These are phyloP conservation scores for Bombylius major DNA, from an alignment of 2,888 invertebrate genomes.

Conservation along the genomic window DNA sequence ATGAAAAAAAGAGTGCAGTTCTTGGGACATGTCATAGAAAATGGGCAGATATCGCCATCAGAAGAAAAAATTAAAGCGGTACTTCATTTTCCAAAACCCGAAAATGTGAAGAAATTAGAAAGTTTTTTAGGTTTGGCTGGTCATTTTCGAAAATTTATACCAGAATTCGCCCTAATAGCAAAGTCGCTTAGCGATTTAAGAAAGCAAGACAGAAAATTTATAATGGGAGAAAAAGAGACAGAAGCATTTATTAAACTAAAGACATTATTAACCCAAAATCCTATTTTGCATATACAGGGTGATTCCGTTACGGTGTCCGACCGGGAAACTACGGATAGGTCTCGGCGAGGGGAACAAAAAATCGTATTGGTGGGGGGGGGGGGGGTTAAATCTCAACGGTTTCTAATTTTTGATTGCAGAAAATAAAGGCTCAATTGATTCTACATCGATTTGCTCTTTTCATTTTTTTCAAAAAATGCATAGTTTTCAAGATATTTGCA, in stretches of 20 bases:
- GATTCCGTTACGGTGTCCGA: no score
- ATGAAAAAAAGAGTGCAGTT: slow-evolving; percentile 14
- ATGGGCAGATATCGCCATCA: slow-evolving; percentile 15
- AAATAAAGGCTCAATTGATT: no score
- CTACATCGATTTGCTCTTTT: no score
- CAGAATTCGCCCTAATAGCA: slow-evolving; percentile 14
- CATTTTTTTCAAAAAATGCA: no score
- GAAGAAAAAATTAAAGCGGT: slow-evolving; percentile 16
- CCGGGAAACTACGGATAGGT: no score
- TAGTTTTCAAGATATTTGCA: no score
- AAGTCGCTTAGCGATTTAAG: slow-evolving; percentile 16
- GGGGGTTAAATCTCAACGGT: no score
- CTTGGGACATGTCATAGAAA: slow-evolving; percentile 19
- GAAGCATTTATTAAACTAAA: slow-evolving; percentile 4
- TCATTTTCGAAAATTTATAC: slow-evolving; percentile 17
- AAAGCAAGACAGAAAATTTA: slow-evolving; percentile 9
- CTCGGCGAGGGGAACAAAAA: no score
- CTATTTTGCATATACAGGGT: slow-evolving; percentile 20
- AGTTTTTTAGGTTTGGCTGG: slow-evolving; percentile 20
- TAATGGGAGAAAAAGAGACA: neutral
- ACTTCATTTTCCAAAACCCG: slow-evolving; percentile 16
- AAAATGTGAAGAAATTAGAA: slow-evolving; percentile 16
- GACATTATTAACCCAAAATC: slow-evolving; percentile 4
- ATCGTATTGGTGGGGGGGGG: no score
- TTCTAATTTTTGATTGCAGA: no score